Percentiles rank a stretch among this genome's conserved stretches.
Conservation (phyloP, 2,113 vertebrate species). For the Aleadryas rufinucha region DNA sequence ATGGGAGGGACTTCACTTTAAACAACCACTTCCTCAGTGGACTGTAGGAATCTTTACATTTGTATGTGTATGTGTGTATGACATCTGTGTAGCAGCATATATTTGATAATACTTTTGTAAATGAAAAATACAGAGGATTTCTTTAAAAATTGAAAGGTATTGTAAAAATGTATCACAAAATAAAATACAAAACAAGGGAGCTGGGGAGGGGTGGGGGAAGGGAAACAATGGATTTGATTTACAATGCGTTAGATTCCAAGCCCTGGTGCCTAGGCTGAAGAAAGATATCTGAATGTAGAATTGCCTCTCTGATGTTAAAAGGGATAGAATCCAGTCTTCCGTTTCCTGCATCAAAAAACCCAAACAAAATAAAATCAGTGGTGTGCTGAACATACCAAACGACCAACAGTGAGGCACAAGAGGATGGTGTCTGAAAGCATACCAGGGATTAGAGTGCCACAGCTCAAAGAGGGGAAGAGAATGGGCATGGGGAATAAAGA, state of each 20-base stretch:
- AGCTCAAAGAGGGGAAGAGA: not conserved
- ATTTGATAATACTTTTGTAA: constrained; percentile 72
- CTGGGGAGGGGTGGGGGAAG: not conserved
- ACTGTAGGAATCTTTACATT: constrained; percentile 59
- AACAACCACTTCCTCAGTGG: constrained; percentile 21
- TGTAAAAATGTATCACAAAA: constrained; percentile 69
- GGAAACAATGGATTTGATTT: constrained; percentile 62
- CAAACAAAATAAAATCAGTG: not conserved
- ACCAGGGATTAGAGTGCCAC: not conserved
- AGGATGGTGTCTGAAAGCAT: not conserved
- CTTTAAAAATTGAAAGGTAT: constrained; percentile 63
- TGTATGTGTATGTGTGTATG: not conserved
- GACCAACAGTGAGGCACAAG: not conserved
- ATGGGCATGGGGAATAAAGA: not conserved
- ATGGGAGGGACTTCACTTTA: constrained; percentile 38
- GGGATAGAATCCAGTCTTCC: constrained; percentile 84
- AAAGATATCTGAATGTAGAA: constrained; percentile 55
- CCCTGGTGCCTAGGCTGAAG: constrained; percentile 24
- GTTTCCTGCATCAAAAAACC: constrained; percentile 81
- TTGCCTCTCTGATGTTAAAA: constrained; percentile 71
- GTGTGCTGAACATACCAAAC: not conserved
- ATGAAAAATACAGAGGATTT: constrained; percentile 75
- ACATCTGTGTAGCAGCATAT: constrained; percentile 71
- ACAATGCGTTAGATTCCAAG: constrained; percentile 52
- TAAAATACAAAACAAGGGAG: constrained; percentile 49